Percentiles rank a stretch among this genome's conserved stretches.
Conservation (phyloP, 2,888 invertebrate genomes). For the Nomada hirtipes region DNA sequence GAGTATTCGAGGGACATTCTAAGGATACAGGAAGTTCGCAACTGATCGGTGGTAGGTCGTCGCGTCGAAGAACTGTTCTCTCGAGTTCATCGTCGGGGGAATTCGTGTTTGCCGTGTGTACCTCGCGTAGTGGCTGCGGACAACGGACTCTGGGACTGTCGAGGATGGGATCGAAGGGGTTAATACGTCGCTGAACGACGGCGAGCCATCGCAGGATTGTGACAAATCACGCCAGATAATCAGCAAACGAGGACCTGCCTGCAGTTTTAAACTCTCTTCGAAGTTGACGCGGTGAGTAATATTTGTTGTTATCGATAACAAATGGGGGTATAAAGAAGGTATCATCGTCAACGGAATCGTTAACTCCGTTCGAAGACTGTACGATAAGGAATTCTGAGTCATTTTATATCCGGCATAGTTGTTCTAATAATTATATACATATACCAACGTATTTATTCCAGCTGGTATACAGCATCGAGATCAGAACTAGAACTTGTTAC, state of each 20-base stretch:
- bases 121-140: conserved; percentile 12
- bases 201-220: conserved; percentile 9
- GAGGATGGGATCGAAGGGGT: conserved; percentile 26
- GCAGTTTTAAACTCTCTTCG: conserved; percentile 9
- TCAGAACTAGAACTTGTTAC: too few relatives aligned
- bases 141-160: conserved; percentile 23
- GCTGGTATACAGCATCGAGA: too few relatives aligned
- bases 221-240: conserved; percentile 36
- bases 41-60: background rate
- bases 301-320: background rate
- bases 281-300: conserved; percentile 42
- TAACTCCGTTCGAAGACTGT: too few relatives aligned
- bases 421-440: too few relatives aligned
- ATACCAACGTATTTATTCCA: too few relatives aligned
- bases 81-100: background rate
- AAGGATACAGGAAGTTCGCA: conserved; percentile 1
- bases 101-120: conserved; percentile 21
- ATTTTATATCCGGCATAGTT: too few relatives aligned
- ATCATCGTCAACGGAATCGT: too few relatives aligned
- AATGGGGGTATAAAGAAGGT: too few relatives aligned
- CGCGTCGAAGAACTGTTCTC: background rate
- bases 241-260: background rate
- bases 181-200: conserved; percentile 36
- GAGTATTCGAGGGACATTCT: background rate
- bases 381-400: too few relatives aligned